Evolutionary conservation across 2,888 invertebrate species (phyloP).

Genomic region (Horisme vitalbata): DNA sequence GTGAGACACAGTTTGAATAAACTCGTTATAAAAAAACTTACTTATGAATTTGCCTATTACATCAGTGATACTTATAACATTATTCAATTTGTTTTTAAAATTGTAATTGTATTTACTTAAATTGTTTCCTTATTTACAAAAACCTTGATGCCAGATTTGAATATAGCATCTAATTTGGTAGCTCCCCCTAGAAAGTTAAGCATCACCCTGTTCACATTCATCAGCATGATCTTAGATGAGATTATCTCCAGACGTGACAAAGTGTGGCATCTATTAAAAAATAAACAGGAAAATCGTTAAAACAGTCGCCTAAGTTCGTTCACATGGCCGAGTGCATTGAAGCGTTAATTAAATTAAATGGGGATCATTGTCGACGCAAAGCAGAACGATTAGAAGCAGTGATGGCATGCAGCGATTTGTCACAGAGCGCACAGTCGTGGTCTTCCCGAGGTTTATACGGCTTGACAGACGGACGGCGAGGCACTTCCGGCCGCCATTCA

Average conservation of each 20-base stretch:
- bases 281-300: conserved; percentile 39
- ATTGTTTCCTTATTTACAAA: conserved; percentile 1
- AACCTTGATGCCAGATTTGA: conserved; percentile 2
- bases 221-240: conserved; percentile 33
- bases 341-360: conserved; percentile 76
- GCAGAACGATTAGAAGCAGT: conserved; percentile 59
- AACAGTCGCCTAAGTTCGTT: conserved; percentile 41
- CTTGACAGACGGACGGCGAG: conserved; percentile 23
- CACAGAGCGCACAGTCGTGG: conserved; percentile 60
- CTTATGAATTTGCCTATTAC: background rate
- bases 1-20: conserved; percentile 13
- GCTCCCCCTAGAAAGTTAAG: conserved; percentile 26
- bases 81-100: background rate
- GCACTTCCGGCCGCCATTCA: conserved; percentile 74
- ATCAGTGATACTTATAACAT: background rate
- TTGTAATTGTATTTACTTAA: too few species aligned
- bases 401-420: conserved; percentile 74
- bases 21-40: too few species aligned
- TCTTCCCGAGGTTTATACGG: conserved; percentile 41
- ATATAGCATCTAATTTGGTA: conserved; percentile 22
- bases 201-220: conserved; percentile 28
- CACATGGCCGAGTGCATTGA: conserved; percentile 58
- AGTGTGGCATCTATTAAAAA: conserved; percentile 37
- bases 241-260: conserved; percentile 34
- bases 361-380: conserved; percentile 61